Conservation (phyloP, 2,888 invertebrate genomes). For the Volucella inanis region DNA sequence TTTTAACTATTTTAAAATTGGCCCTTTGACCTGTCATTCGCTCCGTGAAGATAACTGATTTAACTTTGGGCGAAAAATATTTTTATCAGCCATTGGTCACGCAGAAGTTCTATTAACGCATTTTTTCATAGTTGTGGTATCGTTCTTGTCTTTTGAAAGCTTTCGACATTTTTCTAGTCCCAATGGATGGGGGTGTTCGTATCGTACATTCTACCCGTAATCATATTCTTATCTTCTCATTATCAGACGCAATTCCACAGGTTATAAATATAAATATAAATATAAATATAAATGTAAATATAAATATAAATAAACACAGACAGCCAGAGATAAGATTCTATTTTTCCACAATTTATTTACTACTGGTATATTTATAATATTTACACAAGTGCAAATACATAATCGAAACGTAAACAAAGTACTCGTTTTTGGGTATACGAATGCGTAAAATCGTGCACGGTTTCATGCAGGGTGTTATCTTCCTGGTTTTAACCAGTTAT, state of each 20-base stretch:
- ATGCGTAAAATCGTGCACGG: no score
- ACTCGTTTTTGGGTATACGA: neutral
- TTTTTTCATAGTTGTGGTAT: no score
- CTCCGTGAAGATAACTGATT: neutral
- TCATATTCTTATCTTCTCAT: no score
- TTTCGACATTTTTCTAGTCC: no score
- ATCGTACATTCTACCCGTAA: no score
- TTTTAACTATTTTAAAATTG: conserved; percentile 29
- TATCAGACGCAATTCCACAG: neutral
- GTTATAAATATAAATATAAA: no score
- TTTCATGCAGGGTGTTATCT: neutral
- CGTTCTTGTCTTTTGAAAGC: no score
- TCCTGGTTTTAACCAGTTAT: conserved; percentile 56
- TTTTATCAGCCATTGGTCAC: neutral
- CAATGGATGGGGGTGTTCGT: no score
- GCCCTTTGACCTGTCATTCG: conserved; percentile 19
- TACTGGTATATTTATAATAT: neutral
- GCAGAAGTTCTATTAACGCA: neutral
- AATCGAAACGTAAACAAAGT: conserved; percentile 17
- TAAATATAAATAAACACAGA: conserved; percentile 9
- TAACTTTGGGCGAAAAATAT: conserved; percentile 17
- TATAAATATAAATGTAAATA: no score
- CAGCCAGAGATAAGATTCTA: conserved; percentile 36
- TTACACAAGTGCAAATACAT: neutral
- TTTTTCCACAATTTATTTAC: conserved; percentile 37